Evolutionary conservation across 1,140 invertebrate species (phyloP).

Genomic region (Drosophila asahinai): DNA sequence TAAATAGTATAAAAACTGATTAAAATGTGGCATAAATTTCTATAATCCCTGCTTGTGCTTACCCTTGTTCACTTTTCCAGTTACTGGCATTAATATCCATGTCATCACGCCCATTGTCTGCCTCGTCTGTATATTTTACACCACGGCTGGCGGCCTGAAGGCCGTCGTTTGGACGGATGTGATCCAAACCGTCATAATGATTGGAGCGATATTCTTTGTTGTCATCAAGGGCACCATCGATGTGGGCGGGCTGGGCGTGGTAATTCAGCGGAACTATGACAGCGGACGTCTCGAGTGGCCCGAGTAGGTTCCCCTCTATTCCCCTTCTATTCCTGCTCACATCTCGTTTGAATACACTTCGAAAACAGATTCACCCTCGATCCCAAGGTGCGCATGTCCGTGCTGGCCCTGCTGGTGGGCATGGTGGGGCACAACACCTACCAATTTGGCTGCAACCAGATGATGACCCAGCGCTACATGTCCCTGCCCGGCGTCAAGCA

Average conservation of each 20-base stretch:
- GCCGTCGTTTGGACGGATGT: constrained; percentile 98
- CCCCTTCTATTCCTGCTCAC: neutral
- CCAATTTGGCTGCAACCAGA: constrained; percentile 90
- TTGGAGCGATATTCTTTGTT: constrained; percentile 92
- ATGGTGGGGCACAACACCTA: constrained; percentile 89
- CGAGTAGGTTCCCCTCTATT: constrained; percentile 87
- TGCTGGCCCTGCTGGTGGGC: constrained; percentile 90
- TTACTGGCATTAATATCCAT: constrained; percentile 94
- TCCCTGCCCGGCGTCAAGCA: constrained; percentile 87
- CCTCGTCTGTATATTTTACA: constrained; percentile 70
- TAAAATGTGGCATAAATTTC: too few relatives aligned
- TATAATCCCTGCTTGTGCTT: neutral
- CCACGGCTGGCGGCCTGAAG: constrained; percentile 92
- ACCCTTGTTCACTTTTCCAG: too few relatives aligned
- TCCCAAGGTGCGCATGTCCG: constrained; percentile 89
- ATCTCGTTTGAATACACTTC: neutral
- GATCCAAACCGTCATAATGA: constrained; percentile 94
- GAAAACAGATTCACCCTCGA: constrained; percentile 86
- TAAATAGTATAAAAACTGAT: neutral
- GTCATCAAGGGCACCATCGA: constrained; percentile 92
- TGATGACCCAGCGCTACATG: constrained; percentile 88
- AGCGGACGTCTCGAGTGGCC: constrained; percentile 91
- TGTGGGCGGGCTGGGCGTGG: constrained; percentile 91
- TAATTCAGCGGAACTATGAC: constrained; percentile 90
- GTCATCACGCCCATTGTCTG: constrained; percentile 92